These are phyloP conservation scores for Poeciliopsis retropinna DNA, from an alignment of 2,113 vertebrate species.

Conservation along the genomic window DNA sequence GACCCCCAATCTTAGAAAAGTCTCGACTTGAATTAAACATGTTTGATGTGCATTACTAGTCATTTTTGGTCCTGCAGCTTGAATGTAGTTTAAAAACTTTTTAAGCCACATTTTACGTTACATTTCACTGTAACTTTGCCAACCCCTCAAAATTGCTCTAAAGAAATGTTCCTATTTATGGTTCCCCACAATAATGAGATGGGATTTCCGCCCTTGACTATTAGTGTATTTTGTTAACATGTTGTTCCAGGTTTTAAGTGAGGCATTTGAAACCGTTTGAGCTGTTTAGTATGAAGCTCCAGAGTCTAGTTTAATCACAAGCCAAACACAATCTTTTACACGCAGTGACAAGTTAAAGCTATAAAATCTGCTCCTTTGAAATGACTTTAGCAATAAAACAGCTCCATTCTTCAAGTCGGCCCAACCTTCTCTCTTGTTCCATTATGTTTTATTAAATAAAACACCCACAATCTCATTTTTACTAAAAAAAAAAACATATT, in stretches of 20 bases:
- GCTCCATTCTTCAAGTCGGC: background rate
- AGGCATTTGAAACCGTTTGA: background rate
- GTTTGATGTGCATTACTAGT: too few species aligned
- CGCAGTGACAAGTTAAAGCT: background rate
- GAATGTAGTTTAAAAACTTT: too few species aligned
- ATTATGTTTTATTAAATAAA: conserved; percentile 32
- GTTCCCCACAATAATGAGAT: too few species aligned
- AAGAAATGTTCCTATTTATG: too few species aligned
- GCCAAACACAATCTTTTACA: background rate
- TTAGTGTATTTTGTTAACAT: background rate
- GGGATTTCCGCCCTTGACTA: too few species aligned
- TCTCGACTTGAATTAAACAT: too few species aligned
- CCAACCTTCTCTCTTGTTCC: background rate
- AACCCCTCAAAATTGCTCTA: too few species aligned
- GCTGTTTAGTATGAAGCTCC: background rate
- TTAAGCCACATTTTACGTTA: too few species aligned
- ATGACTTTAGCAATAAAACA: background rate
- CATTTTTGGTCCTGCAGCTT: too few species aligned
- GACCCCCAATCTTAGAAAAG: too few species aligned
- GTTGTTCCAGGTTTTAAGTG: background rate
- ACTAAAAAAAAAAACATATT: conserved; percentile 10
- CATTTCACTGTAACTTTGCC: too few species aligned
- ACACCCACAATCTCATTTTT: conserved; percentile 14
- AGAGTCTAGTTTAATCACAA: background rate
- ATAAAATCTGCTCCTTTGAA: background rate